These are phyloP conservation scores for Corythornis madagascariensis DNA, from an alignment of 2,113 vertebrate genomes.

Conservation along the genomic window DNA sequence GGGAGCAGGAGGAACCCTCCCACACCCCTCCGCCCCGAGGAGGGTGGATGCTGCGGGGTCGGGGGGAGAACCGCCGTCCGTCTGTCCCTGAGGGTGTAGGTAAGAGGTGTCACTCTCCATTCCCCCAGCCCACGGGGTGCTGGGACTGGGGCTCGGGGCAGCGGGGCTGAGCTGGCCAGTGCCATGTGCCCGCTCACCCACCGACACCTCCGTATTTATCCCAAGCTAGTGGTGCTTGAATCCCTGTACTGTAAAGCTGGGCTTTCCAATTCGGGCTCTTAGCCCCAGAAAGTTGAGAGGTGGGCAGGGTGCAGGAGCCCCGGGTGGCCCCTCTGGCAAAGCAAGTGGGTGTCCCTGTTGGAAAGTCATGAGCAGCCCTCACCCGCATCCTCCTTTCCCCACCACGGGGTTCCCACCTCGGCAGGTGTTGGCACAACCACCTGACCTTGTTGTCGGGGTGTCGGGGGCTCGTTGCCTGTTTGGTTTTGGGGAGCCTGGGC, in stretches of 20 bases:
- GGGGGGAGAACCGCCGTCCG: rapidly evolving
- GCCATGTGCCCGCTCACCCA: rapidly evolving
- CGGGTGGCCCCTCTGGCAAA: rapidly evolving
- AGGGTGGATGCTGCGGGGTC: neutral
- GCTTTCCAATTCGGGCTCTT: conserved; percentile 35
- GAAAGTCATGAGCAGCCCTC: neutral
- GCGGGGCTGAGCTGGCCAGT: neutral
- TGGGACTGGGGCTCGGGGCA: neutral
- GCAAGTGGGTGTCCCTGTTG: neutral
- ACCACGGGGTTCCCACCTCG: neutral
- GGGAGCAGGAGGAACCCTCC: neutral
- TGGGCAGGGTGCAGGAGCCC: neutral
- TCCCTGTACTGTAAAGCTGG: conserved; percentile 68
- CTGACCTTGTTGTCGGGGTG: rapidly evolving
- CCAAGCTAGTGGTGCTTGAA: conserved; percentile 58
- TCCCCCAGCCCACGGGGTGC: neutral
- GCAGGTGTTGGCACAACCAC: conserved; percentile 39
- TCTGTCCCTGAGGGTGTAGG: neutral
- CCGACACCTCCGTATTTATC: neutral
- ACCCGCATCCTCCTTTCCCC: neutral
- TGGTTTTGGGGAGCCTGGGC: neutral
- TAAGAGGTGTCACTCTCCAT: neutral
- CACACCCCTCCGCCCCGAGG: rapidly evolving
- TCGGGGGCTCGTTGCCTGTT: rapidly evolving
- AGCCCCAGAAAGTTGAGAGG: neutral